Conservation (phyloP, 2,113 vertebrate genomes). For the Mystacornis crossleyi region DNA sequence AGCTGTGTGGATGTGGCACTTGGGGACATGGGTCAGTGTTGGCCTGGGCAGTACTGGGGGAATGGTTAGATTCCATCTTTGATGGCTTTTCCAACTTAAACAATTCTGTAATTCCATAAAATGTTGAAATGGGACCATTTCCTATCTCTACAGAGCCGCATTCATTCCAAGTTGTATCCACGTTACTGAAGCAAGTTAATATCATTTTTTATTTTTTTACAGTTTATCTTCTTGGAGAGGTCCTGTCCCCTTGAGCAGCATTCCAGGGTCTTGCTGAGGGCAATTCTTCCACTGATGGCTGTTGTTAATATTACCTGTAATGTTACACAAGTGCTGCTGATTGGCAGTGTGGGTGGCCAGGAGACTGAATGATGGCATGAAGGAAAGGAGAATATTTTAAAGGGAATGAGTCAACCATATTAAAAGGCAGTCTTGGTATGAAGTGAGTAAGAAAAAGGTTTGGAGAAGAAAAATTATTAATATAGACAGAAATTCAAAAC, state of each 20-base stretch:
- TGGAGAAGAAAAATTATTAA: not conserved
- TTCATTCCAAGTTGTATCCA: not conserved
- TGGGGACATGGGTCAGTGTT: not conserved
- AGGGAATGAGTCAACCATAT: not conserved
- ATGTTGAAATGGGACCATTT: rapidly evolving
- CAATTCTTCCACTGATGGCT: not conserved
- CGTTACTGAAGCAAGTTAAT: not conserved
- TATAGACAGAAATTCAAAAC: not conserved
- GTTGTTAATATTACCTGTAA: not conserved
- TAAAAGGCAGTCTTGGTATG: not conserved
- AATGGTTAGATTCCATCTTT: too few species aligned
- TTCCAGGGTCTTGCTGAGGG: not conserved
- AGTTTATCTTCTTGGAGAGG: not conserved
- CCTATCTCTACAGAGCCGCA: not conserved
- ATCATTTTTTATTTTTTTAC: not conserved
- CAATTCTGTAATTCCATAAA: not conserved
- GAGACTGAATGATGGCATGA: not conserved
- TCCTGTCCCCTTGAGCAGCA: not conserved
- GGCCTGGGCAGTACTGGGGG: not conserved
- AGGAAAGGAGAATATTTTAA: not conserved
- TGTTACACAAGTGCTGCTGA: not conserved
- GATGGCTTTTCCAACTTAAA: not conserved
- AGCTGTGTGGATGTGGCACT: rapidly evolving
- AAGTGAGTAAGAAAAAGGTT: not conserved
- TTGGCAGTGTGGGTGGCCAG: not conserved